Evolutionary conservation across 1,140 invertebrate species (phyloP).

Genomic region (Drosophila subobscura): DNA sequence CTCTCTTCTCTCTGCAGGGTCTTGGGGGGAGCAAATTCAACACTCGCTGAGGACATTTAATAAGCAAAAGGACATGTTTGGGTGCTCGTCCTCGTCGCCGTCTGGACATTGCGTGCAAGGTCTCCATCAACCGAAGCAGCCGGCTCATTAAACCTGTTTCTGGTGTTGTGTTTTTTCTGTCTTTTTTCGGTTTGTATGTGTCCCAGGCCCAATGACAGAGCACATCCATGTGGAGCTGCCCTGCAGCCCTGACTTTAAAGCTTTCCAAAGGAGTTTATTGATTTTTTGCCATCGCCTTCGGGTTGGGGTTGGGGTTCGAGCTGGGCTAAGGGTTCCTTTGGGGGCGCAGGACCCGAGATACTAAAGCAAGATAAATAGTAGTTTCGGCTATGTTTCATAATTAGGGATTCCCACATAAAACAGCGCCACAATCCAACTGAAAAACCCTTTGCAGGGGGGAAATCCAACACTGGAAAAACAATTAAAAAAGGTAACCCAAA

Average conservation of each 20-base stretch:
- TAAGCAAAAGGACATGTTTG: conserved; percentile 78
- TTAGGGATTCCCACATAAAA: background rate
- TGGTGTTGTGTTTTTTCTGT: conserved; percentile 14
- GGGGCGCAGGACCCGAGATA: background rate
- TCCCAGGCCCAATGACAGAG: conserved; percentile 3
- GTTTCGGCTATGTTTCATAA: conserved; percentile 5
- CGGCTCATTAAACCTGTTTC: conserved; percentile 76
- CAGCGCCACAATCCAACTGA: background rate
- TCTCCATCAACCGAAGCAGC: conserved; percentile 72
- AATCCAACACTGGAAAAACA: conserved; percentile 53
- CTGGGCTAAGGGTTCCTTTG: background rate
- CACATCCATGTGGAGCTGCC: conserved; percentile 24
- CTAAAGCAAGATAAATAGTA: conserved; percentile 34
- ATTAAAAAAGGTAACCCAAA: conserved; percentile 73
- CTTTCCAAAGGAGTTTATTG: conserved; percentile 37
- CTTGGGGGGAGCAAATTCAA: conserved; percentile 52
- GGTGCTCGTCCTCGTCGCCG: conserved; percentile 47
- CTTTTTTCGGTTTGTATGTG: no score
- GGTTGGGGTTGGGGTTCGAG: no score
- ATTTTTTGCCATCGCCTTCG: conserved; percentile 13
- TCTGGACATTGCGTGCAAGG: conserved; percentile 65
- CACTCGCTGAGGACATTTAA: conserved; percentile 80
- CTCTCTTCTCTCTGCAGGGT: conserved; percentile 10
- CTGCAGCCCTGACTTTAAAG: conserved; percentile 58
- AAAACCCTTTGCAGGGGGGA: background rate